Evolutionary conservation across 2,888 invertebrate genomes (phyloP).

Genomic region (Pemphredon lugubris): DNA sequence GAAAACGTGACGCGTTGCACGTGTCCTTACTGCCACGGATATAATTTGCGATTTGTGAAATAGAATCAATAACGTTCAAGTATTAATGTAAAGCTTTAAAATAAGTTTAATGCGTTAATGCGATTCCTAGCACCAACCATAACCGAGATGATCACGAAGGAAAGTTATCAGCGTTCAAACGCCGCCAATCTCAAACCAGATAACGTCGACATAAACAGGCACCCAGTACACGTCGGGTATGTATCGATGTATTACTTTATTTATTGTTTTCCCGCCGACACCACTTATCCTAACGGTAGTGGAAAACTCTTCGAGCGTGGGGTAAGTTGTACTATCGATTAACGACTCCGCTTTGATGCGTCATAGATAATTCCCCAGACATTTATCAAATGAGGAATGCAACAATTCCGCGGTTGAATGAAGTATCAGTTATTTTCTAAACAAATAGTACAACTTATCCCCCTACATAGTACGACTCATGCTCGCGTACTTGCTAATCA

Average conservation of each 20-base stretch:
- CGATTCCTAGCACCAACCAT: constrained; percentile 73
- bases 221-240: constrained; percentile 86
- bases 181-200: constrained; percentile 84
- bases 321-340: constrained; percentile 42
- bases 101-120: too few relatives aligned
- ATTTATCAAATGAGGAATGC: too few relatives aligned
- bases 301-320: constrained; percentile 5
- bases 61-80: too few relatives aligned
- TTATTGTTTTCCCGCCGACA: too few relatives aligned
- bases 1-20: too few relatives aligned
- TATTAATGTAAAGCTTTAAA: too few relatives aligned
- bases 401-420: not conserved
- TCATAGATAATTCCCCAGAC: too few relatives aligned
- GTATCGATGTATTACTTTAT: constrained; percentile 67
- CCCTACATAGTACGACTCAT: not conserved
- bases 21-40: too few relatives aligned
- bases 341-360: too few relatives aligned
- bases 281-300: constrained; percentile 17
- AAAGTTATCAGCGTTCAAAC: constrained; percentile 80
- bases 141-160: constrained; percentile 81
- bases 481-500: constrained; percentile 3
- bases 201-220: constrained; percentile 85
- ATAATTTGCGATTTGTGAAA: too few relatives aligned
- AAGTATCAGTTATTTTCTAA: not conserved
- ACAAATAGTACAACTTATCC: constrained; percentile 37